These are phyloP conservation scores for Trachymyrmex septentrionalis DNA, from an alignment of 1,140 invertebrate species.

Conservation along the genomic window DNA sequence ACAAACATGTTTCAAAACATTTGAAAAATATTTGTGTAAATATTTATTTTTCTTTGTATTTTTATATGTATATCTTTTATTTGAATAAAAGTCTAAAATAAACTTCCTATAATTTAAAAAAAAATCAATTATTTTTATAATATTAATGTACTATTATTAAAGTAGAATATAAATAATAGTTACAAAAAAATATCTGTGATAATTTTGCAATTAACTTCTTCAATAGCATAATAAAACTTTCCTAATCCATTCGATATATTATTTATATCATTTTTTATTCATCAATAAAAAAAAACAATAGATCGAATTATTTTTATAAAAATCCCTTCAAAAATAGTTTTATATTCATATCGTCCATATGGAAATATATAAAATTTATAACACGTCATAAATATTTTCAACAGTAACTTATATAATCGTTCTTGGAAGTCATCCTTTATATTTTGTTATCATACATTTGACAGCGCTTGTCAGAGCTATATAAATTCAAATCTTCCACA, in stretches of 20 bases:
- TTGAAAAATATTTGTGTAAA: constrained; percentile 5
- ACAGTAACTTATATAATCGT: not conserved
- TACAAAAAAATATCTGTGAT: not conserved
- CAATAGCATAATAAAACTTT: not conserved
- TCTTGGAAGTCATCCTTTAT: not conserved
- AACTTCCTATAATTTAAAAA: not conserved
- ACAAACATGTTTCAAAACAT: not conserved
- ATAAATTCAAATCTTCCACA: constrained; percentile 3
- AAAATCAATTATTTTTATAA: not conserved
- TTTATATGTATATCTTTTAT: not conserved
- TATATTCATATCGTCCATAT: not conserved
- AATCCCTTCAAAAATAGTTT: not conserved
- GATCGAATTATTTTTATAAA: not conserved
- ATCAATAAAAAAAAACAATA: not conserved
- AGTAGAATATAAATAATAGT: not conserved
- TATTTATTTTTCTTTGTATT: not conserved
- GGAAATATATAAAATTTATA: not conserved
- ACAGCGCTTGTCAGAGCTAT: not conserved
- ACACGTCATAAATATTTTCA: not conserved
- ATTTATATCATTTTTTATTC: not conserved
- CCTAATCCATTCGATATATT: not conserved
- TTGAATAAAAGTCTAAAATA: not conserved
- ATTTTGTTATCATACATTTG: constrained; percentile 17
- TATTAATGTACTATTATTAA: not conserved
- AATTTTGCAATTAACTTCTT: not conserved